phyloP scores from a whole-genome alignment of 2,797 vertebrate genomes.

The Muscicapa comitata region DNA sequence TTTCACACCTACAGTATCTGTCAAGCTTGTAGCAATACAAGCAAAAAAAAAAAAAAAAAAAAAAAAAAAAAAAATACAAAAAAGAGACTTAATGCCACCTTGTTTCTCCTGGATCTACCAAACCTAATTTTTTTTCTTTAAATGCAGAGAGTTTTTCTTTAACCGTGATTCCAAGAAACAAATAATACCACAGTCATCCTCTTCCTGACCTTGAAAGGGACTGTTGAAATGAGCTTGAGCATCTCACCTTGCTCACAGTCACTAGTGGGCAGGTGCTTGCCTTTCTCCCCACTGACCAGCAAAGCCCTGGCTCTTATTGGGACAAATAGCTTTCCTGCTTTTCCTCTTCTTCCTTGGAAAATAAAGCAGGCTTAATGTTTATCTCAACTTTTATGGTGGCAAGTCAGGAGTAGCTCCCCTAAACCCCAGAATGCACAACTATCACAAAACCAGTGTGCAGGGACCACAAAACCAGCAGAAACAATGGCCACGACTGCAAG shows the following conservation, averaged over 20 bases:
- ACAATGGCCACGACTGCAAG: rapidly evolving
- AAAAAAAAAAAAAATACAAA: no score
- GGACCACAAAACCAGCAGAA: neutral
- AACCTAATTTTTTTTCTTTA: neutral
- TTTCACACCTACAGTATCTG: neutral
- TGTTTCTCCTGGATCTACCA: neutral
- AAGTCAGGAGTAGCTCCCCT: neutral
- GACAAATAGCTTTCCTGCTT: neutral
- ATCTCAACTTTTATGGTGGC: neutral
- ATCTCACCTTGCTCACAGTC: neutral
- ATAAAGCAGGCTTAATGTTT: neutral
- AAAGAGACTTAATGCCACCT: neutral
- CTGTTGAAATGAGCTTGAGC: neutral
- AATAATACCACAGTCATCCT: neutral
- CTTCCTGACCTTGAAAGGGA: neutral
- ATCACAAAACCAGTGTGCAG: neutral
- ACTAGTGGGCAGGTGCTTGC: neutral
- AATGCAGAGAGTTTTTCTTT: neutral
- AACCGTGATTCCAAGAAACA: neutral
- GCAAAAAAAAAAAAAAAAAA: no score
- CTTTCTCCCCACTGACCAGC: neutral
- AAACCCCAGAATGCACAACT: neutral
- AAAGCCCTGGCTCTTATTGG: rapidly evolving
- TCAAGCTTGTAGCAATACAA: neutral
- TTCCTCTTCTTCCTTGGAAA: neutral